Evolutionary conservation across 2,113 vertebrate genomes (phyloP).

Genomic region (Zapornia atra): DNA sequence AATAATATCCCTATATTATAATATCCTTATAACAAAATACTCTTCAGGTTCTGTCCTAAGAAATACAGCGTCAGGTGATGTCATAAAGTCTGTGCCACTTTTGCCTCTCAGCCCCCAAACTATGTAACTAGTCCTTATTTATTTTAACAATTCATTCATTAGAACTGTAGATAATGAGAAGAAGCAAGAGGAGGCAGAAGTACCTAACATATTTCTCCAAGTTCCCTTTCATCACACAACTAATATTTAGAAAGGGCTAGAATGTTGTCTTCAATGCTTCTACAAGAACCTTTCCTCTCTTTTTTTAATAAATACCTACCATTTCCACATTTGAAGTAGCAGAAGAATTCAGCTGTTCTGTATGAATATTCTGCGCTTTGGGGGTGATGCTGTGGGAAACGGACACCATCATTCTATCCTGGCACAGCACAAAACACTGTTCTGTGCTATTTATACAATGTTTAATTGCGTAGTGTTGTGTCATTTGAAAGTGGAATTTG

Average conservation of each 20-base stretch:
- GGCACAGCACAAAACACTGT: background rate
- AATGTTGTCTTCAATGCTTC: conserved; percentile 10
- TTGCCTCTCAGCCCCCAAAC: background rate
- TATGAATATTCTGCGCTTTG: background rate
- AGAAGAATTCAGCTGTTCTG: background rate
- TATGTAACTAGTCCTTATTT: background rate
- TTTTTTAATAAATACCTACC: background rate
- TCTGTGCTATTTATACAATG: background rate
- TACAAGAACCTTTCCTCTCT: background rate
- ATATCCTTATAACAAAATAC: background rate
- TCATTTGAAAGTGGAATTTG: conserved; percentile 1
- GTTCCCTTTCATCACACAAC: background rate
- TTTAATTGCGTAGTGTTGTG: background rate
- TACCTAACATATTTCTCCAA: background rate
- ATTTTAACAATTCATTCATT: background rate
- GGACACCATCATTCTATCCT: background rate
- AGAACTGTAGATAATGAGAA: background rate
- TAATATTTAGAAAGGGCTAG: background rate
- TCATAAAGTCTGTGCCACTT: background rate
- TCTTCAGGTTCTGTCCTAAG: background rate
- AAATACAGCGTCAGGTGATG: background rate
- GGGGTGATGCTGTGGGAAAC: background rate
- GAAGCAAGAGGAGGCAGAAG: background rate
- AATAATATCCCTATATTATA: background rate
- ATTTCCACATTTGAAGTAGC: background rate